Evolutionary conservation across 64 coral and sea anemone genomes (phyloP), one percentile per base, ranked within the genome.

Genomic region (Montipora foliosa): DNA sequence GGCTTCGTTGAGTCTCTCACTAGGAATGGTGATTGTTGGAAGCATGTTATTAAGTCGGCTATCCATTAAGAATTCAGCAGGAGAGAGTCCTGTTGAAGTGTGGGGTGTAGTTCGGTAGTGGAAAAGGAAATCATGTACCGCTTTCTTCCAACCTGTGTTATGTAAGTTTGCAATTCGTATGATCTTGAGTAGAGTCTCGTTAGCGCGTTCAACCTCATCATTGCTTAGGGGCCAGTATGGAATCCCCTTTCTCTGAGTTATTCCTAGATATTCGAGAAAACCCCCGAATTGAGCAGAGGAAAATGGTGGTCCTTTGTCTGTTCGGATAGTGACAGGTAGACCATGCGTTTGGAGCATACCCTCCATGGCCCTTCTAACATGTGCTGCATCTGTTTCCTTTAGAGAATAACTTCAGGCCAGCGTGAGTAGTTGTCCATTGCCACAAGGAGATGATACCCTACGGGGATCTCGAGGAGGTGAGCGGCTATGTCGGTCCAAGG

Each of bases 351-450:
- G 61, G 66, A 88, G 60, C 44, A 93, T 87, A 8, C 57, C 82
- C 57, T 93, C 91, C 55, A 93, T 64, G 49, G 81, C 91, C 6
- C 22, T 57, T 21, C 44, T 86, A 22, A 83, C 90, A 62, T 85
- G 81, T 5, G 51, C 15, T n/a, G 50, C 81, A 86, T 93, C 91
- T 79, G 91, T 77, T 45, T 93, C 87, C 72, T 71, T 77, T 1
- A 53, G 9, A 79, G 19, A 12, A 87, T 83, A 45, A 93, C 82
- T 53, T 93, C 91, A n/a, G 82, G 91, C 82, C 91, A 93, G 14
- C 74, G 82, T 2, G 49, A 87, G 19, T 29, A 87, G 17, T 93
- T 93, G 59, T 75, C 82, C 46, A 85, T 29, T 8, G 15, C 83
- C 1, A 87, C 83, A 49, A 84, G 81, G 11, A 84, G 53, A 29